phyloP scores from a whole-genome alignment of 2,113 vertebrate genomes.

The Mus musculus region DNA sequence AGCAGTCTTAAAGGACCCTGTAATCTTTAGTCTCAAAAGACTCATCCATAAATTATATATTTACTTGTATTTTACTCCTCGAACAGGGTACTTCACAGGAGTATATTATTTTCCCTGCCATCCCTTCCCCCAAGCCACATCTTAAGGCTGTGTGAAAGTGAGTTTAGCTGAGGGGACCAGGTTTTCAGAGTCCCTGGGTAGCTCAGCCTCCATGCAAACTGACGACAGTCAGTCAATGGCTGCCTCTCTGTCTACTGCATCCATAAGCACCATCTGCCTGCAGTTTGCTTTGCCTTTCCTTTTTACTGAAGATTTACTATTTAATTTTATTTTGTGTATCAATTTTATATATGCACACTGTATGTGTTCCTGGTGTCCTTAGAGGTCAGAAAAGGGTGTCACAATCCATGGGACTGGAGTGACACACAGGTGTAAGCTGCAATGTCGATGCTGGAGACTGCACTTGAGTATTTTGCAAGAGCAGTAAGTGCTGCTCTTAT shows the following conservation, averaged over 20 bases:
- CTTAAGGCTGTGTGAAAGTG: constrained; percentile 40
- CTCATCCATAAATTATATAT: background rate
- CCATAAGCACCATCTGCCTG: constrained; percentile 37
- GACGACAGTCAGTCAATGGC: background rate
- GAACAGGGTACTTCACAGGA: constrained; percentile 26
- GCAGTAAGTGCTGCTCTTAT: background rate
- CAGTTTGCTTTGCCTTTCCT: background rate
- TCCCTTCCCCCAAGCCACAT: background rate
- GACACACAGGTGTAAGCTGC: background rate
- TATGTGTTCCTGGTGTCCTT: background rate
- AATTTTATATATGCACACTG: background rate
- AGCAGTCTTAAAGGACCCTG: background rate
- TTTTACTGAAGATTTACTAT: background rate
- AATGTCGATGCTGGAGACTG: background rate
- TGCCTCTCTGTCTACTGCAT: constrained; percentile 45
- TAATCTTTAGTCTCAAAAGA: constrained; percentile 29
- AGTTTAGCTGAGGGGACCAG: background rate
- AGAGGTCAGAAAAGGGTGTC: background rate
- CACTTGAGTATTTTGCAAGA: background rate
- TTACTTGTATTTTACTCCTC: background rate
- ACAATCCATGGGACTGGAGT: background rate
- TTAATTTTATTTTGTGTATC: background rate
- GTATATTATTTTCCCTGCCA: constrained; percentile 26
- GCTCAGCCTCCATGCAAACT: constrained; percentile 9
- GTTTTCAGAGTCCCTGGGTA: background rate